A percentile compares a stretch with the other conserved stretches of the same genome.
Conservation (phyloP, 2,797 vertebrate species). For the Helostoma temminkii region DNA sequence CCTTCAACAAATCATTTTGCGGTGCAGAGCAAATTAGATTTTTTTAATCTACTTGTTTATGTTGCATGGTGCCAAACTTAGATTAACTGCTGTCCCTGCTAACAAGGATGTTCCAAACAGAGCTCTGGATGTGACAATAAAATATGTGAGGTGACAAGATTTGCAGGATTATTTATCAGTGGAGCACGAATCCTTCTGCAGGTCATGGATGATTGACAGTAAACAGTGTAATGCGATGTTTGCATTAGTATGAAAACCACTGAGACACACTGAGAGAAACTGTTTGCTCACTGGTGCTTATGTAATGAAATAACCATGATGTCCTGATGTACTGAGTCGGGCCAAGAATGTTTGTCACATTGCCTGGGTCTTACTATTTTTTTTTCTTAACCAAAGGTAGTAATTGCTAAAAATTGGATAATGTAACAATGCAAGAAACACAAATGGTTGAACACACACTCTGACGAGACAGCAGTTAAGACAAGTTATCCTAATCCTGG, state of each 20-base stretch:
- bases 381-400: neutral
- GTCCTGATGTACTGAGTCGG: neutral
- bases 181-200: slow-evolving; percentile 1
- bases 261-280: slow-evolving; percentile 3
- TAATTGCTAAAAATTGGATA: neutral
- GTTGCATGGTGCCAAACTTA: slow-evolving; percentile 29
- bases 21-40: slow-evolving; percentile 55
- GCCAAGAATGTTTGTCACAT: neutral
- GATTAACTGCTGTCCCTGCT: slow-evolving; percentile 48
- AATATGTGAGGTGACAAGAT: slow-evolving; percentile 36
- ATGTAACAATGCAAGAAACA: neutral
- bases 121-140: slow-evolving; percentile 32
- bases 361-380: neutral
- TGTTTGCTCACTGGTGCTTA: neutral
- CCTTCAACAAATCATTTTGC: slow-evolving; percentile 47
- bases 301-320: slow-evolving; percentile 6
- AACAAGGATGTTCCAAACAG: slow-evolving; percentile 44
- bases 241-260: slow-evolving; percentile 22
- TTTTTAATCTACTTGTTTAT: slow-evolving; percentile 53
- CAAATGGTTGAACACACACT: neutral
- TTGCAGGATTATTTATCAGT: slow-evolving; percentile 35
- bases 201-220: slow-evolving; percentile 38
- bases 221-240: slow-evolving; percentile 22
- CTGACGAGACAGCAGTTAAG: neutral
- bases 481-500: neutral